phyloP scores from a whole-genome alignment of 2,113 vertebrate genomes.

The Mus pahari region DNA sequence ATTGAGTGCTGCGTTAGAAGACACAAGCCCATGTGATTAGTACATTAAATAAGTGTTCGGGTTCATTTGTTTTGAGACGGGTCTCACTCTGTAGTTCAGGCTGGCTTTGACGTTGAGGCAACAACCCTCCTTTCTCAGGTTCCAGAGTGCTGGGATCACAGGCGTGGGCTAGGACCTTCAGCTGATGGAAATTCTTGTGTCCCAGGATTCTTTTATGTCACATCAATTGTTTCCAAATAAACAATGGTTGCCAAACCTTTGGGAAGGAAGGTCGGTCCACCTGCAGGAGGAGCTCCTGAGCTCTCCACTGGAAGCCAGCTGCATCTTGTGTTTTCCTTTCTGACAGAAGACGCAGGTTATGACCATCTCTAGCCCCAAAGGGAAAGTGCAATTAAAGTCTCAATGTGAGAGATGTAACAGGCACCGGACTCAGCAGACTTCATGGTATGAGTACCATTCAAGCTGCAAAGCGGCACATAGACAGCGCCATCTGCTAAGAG shows the following conservation, averaged over 20 bases:
- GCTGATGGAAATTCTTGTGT: neutral
- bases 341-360: slow-evolving; percentile 75
- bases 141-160: neutral
- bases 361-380: slow-evolving; percentile 52
- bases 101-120: neutral
- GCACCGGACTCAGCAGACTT: neutral
- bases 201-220: neutral
- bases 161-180: neutral
- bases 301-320: slow-evolving; percentile 46
- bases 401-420: neutral
- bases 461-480: neutral
- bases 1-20: neutral
- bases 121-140: neutral
- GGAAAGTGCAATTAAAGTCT: slow-evolving; percentile 56
- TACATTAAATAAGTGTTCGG: neutral
- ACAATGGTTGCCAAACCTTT: neutral
- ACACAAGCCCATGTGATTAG: neutral
- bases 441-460: neutral
- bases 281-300: slow-evolving; percentile 39
- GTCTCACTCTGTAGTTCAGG: neutral
- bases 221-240: neutral
- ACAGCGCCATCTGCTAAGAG: neutral
- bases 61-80: neutral
- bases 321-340: slow-evolving; percentile 13
- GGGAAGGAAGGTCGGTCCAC: slow-evolving; percentile 5